These are phyloP conservation scores for Tubulanus polymorphus DNA, from an alignment of 2,888 invertebrate genomes.

Conservation along the genomic window DNA sequence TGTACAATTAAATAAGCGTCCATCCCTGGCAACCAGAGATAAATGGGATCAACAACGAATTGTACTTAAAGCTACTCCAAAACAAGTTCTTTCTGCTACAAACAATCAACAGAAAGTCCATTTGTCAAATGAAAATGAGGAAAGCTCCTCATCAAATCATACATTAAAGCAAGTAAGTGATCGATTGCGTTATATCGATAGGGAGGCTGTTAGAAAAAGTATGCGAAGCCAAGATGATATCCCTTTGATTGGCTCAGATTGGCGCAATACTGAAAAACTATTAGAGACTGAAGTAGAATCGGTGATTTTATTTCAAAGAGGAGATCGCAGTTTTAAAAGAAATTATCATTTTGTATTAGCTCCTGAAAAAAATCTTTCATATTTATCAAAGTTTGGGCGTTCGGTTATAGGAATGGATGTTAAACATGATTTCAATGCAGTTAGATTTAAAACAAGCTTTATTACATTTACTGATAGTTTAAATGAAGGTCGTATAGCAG, in stretches of 20 bases:
- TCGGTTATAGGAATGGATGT: constrained; percentile 4
- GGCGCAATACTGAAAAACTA: constrained; percentile 8
- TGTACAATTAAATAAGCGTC: not conserved
- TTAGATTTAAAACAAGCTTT: constrained; percentile 1
- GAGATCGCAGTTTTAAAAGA: constrained; percentile 1
- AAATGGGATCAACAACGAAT: not conserved
- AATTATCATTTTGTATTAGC: constrained; percentile 7
- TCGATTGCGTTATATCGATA: not conserved
- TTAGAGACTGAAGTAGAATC: constrained; percentile 1
- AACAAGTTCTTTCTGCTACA: not conserved
- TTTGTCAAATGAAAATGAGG: not conserved
- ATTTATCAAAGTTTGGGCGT: constrained; percentile 3
- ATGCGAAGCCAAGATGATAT: not conserved
- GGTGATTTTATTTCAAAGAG: constrained; percentile 8
- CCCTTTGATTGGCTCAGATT: constrained; percentile 5
- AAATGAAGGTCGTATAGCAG: constrained; percentile 1
- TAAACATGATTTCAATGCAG: constrained; percentile 4
- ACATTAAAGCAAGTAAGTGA: not conserved
- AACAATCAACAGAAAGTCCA: no score
- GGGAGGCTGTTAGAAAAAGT: not conserved
- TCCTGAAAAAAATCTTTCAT: not conserved
- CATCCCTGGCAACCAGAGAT: not conserved
- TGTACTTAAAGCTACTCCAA: not conserved
- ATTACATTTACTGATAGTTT: constrained; percentile 5
- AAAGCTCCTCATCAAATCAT: not conserved